These are phyloP conservation scores for Psittacus erithacus DNA, from an alignment of 2,113 vertebrate species.

Conservation along the genomic window DNA sequence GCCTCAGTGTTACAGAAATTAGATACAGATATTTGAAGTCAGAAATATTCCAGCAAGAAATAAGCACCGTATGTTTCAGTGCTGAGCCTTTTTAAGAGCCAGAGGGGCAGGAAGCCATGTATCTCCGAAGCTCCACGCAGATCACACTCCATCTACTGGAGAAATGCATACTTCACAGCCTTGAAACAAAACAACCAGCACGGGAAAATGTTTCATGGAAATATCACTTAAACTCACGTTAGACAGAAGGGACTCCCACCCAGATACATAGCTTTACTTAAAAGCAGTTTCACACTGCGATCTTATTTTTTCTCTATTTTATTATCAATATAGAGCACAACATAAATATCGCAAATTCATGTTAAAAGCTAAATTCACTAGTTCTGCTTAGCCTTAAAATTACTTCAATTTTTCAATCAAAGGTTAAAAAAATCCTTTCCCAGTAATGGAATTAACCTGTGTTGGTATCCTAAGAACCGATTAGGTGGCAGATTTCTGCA, in stretches of 20 bases:
- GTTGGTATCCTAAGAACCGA: background rate
- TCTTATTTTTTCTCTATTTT: background rate
- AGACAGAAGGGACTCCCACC: background rate
- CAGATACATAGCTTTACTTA: background rate
- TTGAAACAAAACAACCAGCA: background rate
- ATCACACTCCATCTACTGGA: constrained; percentile 46
- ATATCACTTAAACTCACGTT: background rate
- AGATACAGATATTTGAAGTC: background rate
- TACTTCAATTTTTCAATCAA: background rate
- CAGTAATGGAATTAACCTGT: background rate
- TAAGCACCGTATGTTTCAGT: fast-evolving
- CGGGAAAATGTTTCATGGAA: background rate
- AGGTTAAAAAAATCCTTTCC: background rate
- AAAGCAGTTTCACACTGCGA: background rate
- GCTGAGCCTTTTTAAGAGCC: background rate
- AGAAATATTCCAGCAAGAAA: background rate
- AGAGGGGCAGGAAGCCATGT: background rate
- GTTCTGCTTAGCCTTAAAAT: background rate
- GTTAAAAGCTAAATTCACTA: background rate
- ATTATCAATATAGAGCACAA: background rate
- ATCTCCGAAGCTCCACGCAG: background rate
- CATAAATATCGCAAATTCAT: background rate
- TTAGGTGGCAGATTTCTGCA: background rate
- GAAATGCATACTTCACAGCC: background rate
- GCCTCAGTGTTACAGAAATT: background rate